Evolutionary conservation across 2,113 vertebrate species (phyloP).

Genomic region (Ptilonorhynchus violaceus): DNA sequence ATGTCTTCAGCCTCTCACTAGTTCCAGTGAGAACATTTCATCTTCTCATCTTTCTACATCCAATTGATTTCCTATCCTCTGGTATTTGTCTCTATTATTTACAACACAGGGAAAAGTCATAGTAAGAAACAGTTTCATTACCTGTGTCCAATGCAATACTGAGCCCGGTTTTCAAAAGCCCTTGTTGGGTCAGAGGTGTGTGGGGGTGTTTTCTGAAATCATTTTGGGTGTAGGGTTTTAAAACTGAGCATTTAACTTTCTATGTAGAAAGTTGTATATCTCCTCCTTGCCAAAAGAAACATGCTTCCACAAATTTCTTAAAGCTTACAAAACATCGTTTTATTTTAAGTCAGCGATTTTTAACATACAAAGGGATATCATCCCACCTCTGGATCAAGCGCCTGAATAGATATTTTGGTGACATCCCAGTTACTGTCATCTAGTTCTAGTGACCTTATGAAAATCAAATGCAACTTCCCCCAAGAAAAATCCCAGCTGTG

Average conservation of each 20-base stretch:
- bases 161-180: neutral
- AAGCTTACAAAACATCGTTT: neutral
- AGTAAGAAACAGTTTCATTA: neutral
- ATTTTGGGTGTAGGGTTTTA: neutral
- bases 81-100: neutral
- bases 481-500: neutral
- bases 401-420: neutral
- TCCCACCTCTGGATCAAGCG: neutral
- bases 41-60: neutral
- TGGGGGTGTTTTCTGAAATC: neutral
- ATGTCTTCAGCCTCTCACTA: neutral
- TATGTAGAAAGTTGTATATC: neutral
- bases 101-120: neutral
- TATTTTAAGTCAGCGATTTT: neutral
- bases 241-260: neutral
- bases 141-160: neutral
- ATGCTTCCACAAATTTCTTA: neutral
- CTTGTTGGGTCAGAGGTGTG: neutral
- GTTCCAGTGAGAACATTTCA: neutral
- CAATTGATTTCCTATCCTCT: neutral
- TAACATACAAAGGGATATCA: fast-evolving
- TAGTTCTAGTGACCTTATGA: neutral
- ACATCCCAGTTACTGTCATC: neutral
- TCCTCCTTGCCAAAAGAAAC: neutral
- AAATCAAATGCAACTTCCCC: neutral